Evolutionary conservation across 2,113 vertebrate species (phyloP), one percentile per base, ranked within the genome.

Genomic region (Ardeotis arabs): DNA sequence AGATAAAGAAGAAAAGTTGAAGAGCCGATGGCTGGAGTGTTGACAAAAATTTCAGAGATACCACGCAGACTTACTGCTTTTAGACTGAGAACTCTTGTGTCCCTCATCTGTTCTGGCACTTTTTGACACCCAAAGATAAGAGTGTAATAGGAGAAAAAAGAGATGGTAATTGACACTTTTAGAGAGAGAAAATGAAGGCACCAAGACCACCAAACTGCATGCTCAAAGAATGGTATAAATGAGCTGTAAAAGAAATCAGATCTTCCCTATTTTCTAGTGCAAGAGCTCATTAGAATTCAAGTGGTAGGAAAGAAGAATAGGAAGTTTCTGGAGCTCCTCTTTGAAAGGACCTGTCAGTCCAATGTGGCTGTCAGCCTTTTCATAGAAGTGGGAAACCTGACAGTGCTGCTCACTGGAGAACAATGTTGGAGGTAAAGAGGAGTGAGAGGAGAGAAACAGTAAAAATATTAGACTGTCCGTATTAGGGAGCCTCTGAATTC

Each of bases 91-190:
- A 31, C n/a, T 53, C 29, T 91, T 10, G 7, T 69, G 81, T 75
- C 74, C 70, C 96, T 97, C 66, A 60, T 92, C 84, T 95, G 56
- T 81, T 95, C 76, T 75, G 77, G 68, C 44, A 68, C 56, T 89
- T 60, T 66, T 60, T 82, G 69, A 52, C 84, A 89, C 49, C 47
- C 56, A 67, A 75, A 78, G 39, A 68, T 70, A 41, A 74, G 68
- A 41, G 55, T 73, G 63, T 73, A 92, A 76, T 15, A 50, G 63
- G 70, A 95, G 45, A 80, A 21, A 90, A 94, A 82, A 87, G 21
- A n/a, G 69, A 77, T 53, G 44, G 6, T 27, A 18, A 22, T 45
- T 66, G 63, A 67, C 56, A 33, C 63, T 87, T 83, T 90, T 82
- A 85, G 69, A 35, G 39, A 78, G 52, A 75, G 84, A 91, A 88